A percentile compares a stretch with the other conserved stretches of the same genome.
Evolutionary conservation across 2,888 invertebrate genomes (phyloP).

Genomic region (Allolobophora icterica): DNA sequence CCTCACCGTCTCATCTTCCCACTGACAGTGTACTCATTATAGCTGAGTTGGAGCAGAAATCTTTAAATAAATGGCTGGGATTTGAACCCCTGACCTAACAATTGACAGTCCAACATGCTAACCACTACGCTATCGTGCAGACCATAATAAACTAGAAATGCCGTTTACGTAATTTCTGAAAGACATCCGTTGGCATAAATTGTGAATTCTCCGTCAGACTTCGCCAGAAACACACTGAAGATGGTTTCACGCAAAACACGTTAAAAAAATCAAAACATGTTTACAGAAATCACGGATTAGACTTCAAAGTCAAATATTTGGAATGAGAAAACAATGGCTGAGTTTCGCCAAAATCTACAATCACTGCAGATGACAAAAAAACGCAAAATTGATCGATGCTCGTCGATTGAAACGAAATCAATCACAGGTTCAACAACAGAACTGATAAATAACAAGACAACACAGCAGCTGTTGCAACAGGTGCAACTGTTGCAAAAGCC

Average conservation of each 20-base stretch:
- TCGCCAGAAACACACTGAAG: background rate
- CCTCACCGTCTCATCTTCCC: no score
- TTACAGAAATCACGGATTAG: background rate
- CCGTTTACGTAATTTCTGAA: background rate
- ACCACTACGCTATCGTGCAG: no score
- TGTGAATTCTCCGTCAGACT: background rate
- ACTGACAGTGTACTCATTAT: no score
- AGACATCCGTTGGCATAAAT: background rate
- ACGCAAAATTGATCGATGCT: no score
- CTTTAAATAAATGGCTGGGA: no score
- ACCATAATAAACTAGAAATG: background rate
- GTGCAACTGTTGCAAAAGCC: background rate
- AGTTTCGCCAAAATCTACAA: background rate
- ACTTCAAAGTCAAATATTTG: background rate
- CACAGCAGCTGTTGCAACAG: background rate
- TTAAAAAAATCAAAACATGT: no score
- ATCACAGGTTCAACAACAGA: background rate
- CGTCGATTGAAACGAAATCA: background rate
- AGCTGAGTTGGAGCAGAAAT: no score
- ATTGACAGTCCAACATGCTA: no score
- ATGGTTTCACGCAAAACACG: background rate
- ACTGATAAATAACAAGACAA: background rate
- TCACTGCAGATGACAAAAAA: background rate
- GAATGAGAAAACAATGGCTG: constrained; percentile 5
- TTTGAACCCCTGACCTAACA: no score